These are phyloP conservation scores for Pterois miles DNA, from an alignment of 2,797 vertebrate species.

Conservation along the genomic window DNA sequence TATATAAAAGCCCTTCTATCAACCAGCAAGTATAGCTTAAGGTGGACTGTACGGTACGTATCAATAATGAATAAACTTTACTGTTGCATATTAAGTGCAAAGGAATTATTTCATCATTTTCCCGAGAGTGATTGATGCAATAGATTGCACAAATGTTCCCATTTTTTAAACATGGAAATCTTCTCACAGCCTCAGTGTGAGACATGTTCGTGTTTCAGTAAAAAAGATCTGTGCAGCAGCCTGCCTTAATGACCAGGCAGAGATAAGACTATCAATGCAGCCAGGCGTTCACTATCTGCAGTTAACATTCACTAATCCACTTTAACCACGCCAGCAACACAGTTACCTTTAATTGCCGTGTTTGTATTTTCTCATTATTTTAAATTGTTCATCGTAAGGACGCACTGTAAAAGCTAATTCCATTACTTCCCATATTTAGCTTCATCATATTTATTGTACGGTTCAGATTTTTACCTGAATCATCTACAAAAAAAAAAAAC, in stretches of 20 bases:
- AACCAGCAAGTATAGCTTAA: background rate
- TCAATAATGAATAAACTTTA: conserved; percentile 38
- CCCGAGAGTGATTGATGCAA: conserved; percentile 36
- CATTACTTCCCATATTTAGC: background rate
- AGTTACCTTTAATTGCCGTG: background rate
- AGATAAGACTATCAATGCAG: conserved; percentile 31
- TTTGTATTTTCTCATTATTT: background rate
- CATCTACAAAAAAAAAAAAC: too few species aligned
- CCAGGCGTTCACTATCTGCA: background rate
- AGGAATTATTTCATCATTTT: conserved; percentile 31
- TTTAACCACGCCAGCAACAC: conserved; percentile 4
- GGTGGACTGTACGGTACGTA: background rate
- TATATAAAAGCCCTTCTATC: background rate
- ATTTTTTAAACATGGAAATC: conserved; percentile 7
- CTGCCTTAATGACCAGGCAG: conserved; percentile 20
- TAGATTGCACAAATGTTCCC: conserved; percentile 27
- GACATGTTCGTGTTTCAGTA: background rate
- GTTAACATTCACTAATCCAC: conserved; percentile 24
- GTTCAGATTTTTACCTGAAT: too few species aligned
- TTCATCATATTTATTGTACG: background rate
- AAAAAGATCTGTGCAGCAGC: background rate
- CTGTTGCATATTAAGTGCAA: conserved; percentile 11
- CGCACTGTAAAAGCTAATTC: background rate
- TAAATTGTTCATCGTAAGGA: background rate
- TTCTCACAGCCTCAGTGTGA: background rate